Evolutionary conservation across 2,113 vertebrate genomes (phyloP).

Genomic region (Tursiops truncatus): DNA sequence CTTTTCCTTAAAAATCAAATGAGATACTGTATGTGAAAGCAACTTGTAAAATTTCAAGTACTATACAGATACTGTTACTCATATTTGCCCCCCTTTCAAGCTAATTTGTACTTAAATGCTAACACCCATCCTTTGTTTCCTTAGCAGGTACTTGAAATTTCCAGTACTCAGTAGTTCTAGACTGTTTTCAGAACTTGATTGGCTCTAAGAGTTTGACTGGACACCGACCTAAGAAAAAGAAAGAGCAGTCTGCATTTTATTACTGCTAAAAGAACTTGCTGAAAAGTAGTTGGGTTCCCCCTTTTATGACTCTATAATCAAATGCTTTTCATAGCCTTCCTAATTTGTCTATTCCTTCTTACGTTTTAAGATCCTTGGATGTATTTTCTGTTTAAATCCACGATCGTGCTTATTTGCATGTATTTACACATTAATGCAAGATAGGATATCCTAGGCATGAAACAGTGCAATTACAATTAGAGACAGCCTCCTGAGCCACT

Average conservation of each 20-base stretch:
- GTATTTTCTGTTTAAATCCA: neutral
- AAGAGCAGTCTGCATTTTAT: neutral
- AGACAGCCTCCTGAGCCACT: neutral
- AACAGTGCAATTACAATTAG: neutral
- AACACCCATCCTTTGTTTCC: neutral
- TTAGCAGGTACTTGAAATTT: neutral
- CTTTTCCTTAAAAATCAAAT: neutral
- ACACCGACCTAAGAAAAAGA: neutral
- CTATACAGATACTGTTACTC: neutral
- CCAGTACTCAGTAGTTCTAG: neutral
- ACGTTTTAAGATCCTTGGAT: neutral
- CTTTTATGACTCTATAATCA: neutral
- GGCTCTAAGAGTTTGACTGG: neutral
- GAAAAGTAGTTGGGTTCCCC: fast-evolving
- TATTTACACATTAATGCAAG: neutral
- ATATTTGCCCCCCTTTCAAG: neutral
- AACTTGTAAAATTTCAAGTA: neutral
- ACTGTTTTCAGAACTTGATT: neutral
- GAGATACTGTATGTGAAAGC: neutral
- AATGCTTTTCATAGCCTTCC: neutral
- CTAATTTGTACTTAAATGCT: neutral
- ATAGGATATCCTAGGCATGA: neutral
- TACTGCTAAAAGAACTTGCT: neutral
- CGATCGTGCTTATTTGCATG: neutral
- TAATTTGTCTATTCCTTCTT: neutral